These are phyloP conservation scores for Corvus moneduloides DNA, from an alignment of 2,113 vertebrate species.

Conservation along the genomic window DNA sequence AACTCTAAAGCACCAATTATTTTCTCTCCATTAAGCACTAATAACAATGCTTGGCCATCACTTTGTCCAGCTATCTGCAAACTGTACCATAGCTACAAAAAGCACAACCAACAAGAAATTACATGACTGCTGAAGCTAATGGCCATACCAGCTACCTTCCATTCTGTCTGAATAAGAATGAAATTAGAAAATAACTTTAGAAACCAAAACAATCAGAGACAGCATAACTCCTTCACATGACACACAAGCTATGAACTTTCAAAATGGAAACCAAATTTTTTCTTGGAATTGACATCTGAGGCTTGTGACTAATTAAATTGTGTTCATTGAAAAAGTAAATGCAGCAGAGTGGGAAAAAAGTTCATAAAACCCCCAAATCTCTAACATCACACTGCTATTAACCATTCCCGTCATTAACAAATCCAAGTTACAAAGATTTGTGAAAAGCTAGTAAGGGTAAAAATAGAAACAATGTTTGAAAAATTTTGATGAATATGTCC, in stretches of 20 bases:
- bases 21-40: neutral
- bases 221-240: neutral
- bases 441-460: neutral
- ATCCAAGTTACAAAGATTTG: neutral
- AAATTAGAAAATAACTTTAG: neutral
- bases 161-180: neutral
- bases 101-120: neutral
- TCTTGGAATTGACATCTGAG: neutral
- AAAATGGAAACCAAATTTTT: neutral
- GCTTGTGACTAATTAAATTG: neutral
- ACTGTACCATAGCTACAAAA: neutral
- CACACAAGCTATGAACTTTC: neutral
- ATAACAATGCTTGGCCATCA: neutral
- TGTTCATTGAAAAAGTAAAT: neutral
- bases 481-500: neutral
- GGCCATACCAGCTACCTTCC: neutral
- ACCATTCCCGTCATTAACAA: neutral
- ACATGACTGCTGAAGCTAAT: neutral
- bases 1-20: neutral
- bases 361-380: neutral
- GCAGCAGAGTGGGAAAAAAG: neutral
- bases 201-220: neutral
- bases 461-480: neutral
- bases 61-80: neutral
- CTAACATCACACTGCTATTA: neutral